Percentiles rank a stretch among this genome's conserved stretches.
These are phyloP conservation scores for Catocala sponsa DNA, from an alignment of 2,888 invertebrate genomes.

Conservation along the genomic window DNA sequence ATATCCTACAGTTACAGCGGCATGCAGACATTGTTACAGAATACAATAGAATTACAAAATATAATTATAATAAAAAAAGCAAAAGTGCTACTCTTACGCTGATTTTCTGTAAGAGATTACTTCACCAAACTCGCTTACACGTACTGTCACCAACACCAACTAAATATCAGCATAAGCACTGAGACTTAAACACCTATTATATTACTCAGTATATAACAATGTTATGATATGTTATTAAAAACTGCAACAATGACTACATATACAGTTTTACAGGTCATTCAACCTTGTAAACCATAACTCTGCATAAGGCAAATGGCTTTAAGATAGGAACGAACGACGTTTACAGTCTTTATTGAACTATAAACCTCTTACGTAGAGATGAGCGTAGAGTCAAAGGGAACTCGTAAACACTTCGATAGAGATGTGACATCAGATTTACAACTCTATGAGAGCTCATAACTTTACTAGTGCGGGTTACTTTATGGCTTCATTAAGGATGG, in stretches of 20 bases:
- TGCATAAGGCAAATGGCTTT: constrained; percentile 17
- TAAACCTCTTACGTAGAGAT: constrained; percentile 41
- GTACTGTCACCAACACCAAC: no score
- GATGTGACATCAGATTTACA: constrained; percentile 42
- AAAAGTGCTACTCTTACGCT: no score
- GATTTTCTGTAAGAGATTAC: no score
- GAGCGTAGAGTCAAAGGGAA: constrained; percentile 38
- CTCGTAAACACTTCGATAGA: constrained; percentile 53
- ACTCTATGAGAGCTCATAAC: constrained; percentile 32
- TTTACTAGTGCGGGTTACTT: constrained; percentile 25
- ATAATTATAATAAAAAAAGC: no score
- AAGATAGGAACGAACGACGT: constrained; percentile 32
- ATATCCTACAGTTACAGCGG: no score
- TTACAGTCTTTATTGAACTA: constrained; percentile 43
- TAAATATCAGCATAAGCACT: no score
- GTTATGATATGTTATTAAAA: no score
- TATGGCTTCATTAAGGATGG: constrained; percentile 20
- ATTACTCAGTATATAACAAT: no score
- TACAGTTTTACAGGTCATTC: constrained; percentile 20
- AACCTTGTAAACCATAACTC: constrained; percentile 17
- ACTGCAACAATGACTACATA: not conserved
- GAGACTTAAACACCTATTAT: no score
- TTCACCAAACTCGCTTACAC: no score
- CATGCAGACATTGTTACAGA: no score
- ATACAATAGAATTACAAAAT: no score